Evolutionary conservation across 2,113 vertebrate genomes (phyloP), one percentile per base, ranked within the genome.

Genomic region (Tor tambroides): DNA sequence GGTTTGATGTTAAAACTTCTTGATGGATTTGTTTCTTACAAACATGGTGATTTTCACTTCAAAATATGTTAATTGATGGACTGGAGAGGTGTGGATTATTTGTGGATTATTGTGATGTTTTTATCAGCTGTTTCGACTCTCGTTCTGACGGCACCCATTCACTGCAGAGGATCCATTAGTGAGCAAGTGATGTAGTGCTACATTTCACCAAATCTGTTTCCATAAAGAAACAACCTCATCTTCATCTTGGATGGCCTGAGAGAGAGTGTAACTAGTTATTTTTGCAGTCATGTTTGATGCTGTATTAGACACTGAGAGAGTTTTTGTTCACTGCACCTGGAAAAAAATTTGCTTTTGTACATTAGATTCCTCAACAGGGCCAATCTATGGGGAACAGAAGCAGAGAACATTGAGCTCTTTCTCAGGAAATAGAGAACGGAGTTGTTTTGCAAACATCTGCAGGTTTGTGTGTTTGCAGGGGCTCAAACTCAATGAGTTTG

Each of bases 371-470:
- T 49, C 74, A n/a, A 2, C 23, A 28, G 74, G 41, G 41, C 15
- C 17, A 32, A 54, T 76, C 46, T 78, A 54, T 32, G 28, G 9
- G 54, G 76, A 79, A 10, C 49, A 12, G 43, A 26, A 23, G 54
- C 19, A 21, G 54, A 56, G 21, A 78, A 56, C 76, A 78, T 32
- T 78, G 49, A 56, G 9, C 23, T 23, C 15, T 32, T 30, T 54
- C 46, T 46, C 41, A 14, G 12, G 11, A 76, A 76, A 76, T 0
- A 26, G 23, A 75, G 23, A 75, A 23, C 3, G 32, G 7, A 15
- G 14, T 14, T 30, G 26, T 77, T 76, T 17, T 76, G 41, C 74
- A 76, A 76, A 76, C 38, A 15, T 49, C 49, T 78, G 76, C 76
- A 78, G 76, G 17, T 26, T 19, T 77, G 46, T 30, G 46, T 76